These are phyloP conservation scores for Ramphastos sulfuratus DNA, from an alignment of 2,113 vertebrate genomes.

Conservation along the genomic window DNA sequence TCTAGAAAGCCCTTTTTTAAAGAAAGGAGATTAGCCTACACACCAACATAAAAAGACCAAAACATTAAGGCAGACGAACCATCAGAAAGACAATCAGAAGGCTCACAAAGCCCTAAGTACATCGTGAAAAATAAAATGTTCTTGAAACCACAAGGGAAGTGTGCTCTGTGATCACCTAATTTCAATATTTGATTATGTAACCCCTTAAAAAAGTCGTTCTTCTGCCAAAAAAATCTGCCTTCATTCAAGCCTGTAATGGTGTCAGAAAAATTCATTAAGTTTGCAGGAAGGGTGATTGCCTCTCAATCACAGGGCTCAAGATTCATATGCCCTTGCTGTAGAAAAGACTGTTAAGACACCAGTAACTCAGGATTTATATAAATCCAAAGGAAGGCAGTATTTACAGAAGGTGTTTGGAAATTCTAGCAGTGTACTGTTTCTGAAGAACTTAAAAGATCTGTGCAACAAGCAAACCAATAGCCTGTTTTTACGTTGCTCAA, in stretches of 20 bases:
- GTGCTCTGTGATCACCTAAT: neutral
- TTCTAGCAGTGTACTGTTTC: neutral
- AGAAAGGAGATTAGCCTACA: neutral
- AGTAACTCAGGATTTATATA: neutral
- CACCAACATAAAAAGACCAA: neutral
- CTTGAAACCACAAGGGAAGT: neutral
- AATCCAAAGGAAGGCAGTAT: neutral
- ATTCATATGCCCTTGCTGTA: neutral
- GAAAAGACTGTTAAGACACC: neutral
- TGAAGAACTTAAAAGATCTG: neutral
- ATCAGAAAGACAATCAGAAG: neutral
- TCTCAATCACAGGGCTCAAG: neutral
- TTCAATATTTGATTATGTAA: slow-evolving; percentile 10
- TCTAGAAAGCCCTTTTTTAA: neutral
- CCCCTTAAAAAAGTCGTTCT: neutral
- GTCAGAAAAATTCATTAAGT: slow-evolving; percentile 15
- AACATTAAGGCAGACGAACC: neutral
- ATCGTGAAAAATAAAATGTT: neutral
- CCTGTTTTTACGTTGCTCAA: neutral
- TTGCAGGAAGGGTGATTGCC: neutral
- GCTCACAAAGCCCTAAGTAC: neutral
- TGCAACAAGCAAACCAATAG: neutral
- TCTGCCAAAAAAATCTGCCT: slow-evolving; percentile 24
- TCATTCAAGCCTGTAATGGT: neutral
- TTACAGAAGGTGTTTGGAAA: neutral